Conservation (phyloP, 2,888 invertebrate species). For the Glaucopsyche alexis region DNA sequence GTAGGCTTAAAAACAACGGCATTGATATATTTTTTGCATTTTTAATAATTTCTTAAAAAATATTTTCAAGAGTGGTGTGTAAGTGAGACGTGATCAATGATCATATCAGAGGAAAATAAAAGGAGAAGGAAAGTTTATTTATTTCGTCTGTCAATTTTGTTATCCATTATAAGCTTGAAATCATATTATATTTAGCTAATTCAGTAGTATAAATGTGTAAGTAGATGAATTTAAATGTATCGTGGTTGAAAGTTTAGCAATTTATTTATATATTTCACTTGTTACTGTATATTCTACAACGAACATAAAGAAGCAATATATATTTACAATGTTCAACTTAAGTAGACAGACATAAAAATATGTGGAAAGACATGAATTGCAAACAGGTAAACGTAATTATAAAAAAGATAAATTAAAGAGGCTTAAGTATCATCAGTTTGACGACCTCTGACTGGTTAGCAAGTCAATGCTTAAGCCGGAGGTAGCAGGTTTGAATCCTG, state of each 20-base stretch:
- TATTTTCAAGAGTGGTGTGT: neutral
- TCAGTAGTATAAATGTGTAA: constrained; percentile 45
- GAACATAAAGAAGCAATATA: constrained; percentile 47
- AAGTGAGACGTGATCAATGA: neutral
- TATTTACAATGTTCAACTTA: constrained; percentile 18
- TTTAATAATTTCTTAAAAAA: neutral
- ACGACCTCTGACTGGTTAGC: too few relatives aligned
- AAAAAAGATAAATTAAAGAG: neutral
- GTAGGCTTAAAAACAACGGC: constrained; percentile 39
- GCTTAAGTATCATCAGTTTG: neutral
- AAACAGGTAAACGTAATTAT: neutral
- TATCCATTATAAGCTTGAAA: constrained; percentile 29
- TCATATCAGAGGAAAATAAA: constrained; percentile 25
- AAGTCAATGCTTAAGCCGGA: too few relatives aligned
- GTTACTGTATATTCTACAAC: constrained; percentile 74
- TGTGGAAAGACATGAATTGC: neutral
- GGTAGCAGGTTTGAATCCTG: too few relatives aligned
- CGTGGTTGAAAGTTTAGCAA: constrained; percentile 31
- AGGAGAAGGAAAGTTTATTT: neutral
- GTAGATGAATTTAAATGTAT: constrained; percentile 34
- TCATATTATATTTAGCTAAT: constrained; percentile 53
- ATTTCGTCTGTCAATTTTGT: neutral
- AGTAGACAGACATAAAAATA: constrained; percentile 1
- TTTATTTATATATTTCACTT: constrained; percentile 51
- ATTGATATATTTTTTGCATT: neutral